Conservation (phyloP, 2,797 vertebrate species). For the Artibeus lituratus region DNA sequence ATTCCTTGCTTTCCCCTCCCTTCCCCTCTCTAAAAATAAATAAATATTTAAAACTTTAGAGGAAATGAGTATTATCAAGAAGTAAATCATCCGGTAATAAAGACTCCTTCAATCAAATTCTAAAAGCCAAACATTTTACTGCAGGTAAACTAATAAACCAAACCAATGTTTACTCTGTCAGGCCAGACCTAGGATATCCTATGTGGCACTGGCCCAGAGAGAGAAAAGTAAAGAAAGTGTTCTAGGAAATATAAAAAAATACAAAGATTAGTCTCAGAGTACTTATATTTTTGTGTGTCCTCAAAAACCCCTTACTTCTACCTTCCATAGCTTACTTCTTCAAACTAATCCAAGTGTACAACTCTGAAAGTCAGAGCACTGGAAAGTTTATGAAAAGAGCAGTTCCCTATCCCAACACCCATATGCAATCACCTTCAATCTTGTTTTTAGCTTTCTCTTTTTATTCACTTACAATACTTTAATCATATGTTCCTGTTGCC, state of each 20-base stretch:
- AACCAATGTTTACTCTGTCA: neutral
- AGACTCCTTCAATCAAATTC: constrained; percentile 9
- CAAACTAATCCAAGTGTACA: neutral
- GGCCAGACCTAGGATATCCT: neutral
- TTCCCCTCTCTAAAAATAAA: too few relatives aligned
- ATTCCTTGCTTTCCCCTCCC: too few relatives aligned
- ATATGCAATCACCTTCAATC: neutral
- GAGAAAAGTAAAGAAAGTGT: neutral
- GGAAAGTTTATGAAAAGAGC: neutral
- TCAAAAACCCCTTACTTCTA: neutral
- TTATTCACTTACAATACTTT: neutral
- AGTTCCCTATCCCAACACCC: neutral
- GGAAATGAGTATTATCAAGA: neutral
- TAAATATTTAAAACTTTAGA: neutral
- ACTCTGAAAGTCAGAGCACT: neutral
- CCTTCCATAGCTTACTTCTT: neutral
- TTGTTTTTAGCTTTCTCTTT: neutral
- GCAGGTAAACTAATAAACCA: neutral
- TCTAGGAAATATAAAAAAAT: neutral
- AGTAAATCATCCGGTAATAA: neutral
- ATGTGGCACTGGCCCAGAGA: neutral
- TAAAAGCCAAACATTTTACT: neutral
- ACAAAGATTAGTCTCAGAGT: neutral
- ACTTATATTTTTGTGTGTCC: neutral
- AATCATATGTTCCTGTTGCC: neutral